Evolutionary conservation across 2,888 invertebrate species (phyloP).

Genomic region (Ctena decussata): DNA sequence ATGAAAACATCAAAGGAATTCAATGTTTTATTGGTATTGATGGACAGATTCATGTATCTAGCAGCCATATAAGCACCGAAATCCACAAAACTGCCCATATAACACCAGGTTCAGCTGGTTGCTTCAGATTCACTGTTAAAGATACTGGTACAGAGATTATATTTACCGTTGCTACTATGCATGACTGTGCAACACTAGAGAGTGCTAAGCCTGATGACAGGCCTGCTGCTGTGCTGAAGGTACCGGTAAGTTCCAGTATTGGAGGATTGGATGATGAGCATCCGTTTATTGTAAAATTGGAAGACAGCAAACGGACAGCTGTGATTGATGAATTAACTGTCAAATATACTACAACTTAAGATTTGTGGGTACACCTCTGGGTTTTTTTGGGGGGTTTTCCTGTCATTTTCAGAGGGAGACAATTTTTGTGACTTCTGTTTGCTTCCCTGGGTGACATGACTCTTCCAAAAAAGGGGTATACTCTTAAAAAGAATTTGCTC

Average conservation of each 20-base stretch:
- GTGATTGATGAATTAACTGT: conserved; percentile 81
- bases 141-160: conserved; percentile 73
- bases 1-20: conserved; percentile 80
- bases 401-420: too few species aligned
- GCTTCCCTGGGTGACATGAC: too few species aligned
- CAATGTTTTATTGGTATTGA: conserved; percentile 79
- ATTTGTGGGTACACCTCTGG: too few species aligned
- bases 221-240: conserved; percentile 66
- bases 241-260: conserved; percentile 64
- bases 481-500: too few species aligned
- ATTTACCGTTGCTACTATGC: conserved; percentile 74
- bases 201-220: conserved; percentile 72
- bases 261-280: conserved; percentile 70
- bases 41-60: conserved; percentile 76
- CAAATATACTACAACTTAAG: conserved; percentile 68
- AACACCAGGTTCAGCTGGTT: conserved; percentile 77
- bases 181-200: conserved; percentile 79
- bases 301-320: conserved; percentile 79
- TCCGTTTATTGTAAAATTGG: conserved; percentile 80
- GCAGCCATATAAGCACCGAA: conserved; percentile 62
- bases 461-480: too few species aligned
- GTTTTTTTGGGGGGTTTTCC: too few species aligned
- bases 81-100: conserved; percentile 71
- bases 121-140: conserved; percentile 78
- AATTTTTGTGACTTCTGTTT: too few species aligned